These are phyloP conservation scores for Gallinago solitaria DNA, from an alignment of 2,797 vertebrate genomes.

Conservation along the genomic window DNA sequence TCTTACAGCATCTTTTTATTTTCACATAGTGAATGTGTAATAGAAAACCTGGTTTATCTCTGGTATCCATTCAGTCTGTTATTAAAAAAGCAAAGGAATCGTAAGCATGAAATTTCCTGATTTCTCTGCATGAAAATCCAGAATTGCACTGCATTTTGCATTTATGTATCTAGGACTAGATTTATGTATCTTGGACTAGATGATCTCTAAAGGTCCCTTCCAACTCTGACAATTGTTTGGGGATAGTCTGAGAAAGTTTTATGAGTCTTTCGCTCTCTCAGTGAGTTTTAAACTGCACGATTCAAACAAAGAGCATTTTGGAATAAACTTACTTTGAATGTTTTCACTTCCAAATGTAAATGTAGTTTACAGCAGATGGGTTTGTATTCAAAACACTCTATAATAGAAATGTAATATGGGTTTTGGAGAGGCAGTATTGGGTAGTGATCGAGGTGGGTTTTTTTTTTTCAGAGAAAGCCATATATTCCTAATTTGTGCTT, in stretches of 20 bases:
- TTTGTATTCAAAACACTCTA: neutral
- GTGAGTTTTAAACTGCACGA: neutral
- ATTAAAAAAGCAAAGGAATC: neutral
- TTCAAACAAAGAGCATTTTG: neutral
- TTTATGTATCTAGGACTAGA: neutral
- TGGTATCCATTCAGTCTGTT: neutral
- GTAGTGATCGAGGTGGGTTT: neutral
- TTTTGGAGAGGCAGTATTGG: rapidly evolving
- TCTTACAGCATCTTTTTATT: neutral
- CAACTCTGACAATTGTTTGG: neutral
- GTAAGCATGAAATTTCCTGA: neutral
- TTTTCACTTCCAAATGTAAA: neutral
- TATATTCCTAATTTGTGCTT: neutral
- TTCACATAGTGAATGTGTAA: neutral
- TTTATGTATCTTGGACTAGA: too few relatives aligned
- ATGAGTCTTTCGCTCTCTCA: neutral
- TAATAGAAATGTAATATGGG: neutral
- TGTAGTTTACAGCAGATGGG: neutral
- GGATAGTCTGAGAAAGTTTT: neutral
- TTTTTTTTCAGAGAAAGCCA: neutral
- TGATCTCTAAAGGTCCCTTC: too few relatives aligned
- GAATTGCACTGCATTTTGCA: neutral
- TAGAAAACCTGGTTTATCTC: neutral
- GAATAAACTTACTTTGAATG: neutral
- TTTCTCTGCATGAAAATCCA: neutral